Evolutionary conservation across 2,888 invertebrate genomes (phyloP), one percentile per base, ranked within the genome.

Genomic region (Pimpla rufipes): DNA sequence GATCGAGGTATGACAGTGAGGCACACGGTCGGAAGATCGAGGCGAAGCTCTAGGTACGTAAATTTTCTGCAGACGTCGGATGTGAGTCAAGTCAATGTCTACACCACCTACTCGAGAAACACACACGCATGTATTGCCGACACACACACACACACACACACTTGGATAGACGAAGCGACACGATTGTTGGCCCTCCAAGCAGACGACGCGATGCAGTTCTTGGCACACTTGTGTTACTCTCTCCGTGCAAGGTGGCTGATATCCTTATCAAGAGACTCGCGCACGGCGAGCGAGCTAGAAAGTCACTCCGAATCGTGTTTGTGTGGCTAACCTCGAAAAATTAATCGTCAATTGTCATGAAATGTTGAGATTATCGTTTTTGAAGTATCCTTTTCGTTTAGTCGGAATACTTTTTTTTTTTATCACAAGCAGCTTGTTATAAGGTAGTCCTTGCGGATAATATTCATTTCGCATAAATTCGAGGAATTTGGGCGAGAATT

Each of bases 31-130:
- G 6, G 8, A 62, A 37, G 62, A 18, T 40, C 40, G 18, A 37
- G 16, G 62, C 37, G 10, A 16, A 62, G 62, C 62, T 35, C 62
- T 16, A 37, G 62, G 62, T 62, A 62, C 62, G 62, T 62, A 62
- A 62, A 37, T 62, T 10, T 42, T 59, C 35, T 16, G 37, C 37
- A 37, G 18, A 37, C 35, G 62, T 62, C 16, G 16, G 37, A 37
- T 62, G 62, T 62, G 62, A 35, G 57, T 59, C 55, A 55, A 55
- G 55, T 23, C 55, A 21, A 55, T 55, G 55, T 55, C 55, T 55
- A 3, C 29, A n/a, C 21, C 55, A 23, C 55, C 6, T 55, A 23
- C 13, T 11, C 55, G 16, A 6, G 10, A 21, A 50, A 55, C 23
- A 55, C 55, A 13, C 55, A 55, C 13, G 23, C 18, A 21, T 16